Percentiles rank a stretch among this genome's conserved stretches.
Conservation (phyloP, 2,113 vertebrate genomes). For the Mustela nigripes region DNA sequence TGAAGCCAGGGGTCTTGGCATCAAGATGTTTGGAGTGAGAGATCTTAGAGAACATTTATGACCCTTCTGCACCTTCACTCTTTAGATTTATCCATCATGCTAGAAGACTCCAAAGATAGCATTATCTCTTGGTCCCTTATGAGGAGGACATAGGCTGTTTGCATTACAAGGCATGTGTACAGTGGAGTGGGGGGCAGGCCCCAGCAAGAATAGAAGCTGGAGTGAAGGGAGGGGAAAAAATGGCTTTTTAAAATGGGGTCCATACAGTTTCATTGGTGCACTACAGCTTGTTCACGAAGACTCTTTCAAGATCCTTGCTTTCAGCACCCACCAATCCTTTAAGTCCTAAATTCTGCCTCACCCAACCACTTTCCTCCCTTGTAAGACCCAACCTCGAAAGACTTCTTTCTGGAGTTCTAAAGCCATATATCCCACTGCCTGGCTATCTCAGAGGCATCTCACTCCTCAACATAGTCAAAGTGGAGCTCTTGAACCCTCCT, state of each 20-base stretch:
- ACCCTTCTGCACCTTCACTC: background rate
- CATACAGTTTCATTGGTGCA: background rate
- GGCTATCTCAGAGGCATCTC: background rate
- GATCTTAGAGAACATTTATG: background rate
- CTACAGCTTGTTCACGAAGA: background rate
- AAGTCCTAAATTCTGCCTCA: background rate
- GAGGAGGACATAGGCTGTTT: background rate
- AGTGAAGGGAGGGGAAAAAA: background rate
- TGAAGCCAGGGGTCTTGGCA: background rate
- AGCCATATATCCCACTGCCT: background rate
- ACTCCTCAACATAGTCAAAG: background rate
- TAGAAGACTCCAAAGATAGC: background rate
- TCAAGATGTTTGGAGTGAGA: background rate
- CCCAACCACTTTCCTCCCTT: background rate
- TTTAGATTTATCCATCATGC: background rate
- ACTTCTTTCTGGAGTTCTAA: background rate
- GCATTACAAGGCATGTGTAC: background rate
- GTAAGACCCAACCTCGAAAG: background rate
- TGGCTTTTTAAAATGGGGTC: background rate
- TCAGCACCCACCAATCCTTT: background rate
- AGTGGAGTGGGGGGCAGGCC: background rate
- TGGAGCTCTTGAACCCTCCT: background rate
- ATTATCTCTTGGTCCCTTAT: background rate
- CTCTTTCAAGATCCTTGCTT: background rate
- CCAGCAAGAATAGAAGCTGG: background rate